Evolutionary conservation across 2,797 vertebrate genomes (phyloP).

Genomic region (Aldrovandia affinis): DNA sequence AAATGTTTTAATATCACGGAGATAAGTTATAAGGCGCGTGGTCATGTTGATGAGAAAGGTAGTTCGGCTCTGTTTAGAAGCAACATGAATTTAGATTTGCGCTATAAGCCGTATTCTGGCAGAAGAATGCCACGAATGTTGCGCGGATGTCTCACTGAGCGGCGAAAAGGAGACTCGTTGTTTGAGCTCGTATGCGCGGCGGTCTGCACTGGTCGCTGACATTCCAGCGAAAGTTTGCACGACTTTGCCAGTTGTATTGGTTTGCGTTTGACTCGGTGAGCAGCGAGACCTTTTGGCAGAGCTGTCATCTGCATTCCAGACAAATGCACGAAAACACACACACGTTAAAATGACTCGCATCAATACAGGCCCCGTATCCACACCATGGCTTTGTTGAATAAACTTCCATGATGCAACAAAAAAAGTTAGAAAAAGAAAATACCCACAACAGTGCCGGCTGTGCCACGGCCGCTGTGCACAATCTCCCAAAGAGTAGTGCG

Average conservation of each 20-base stretch:
- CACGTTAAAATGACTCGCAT: background rate
- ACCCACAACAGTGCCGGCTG: background rate
- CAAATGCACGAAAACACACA: background rate
- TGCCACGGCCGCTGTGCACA: background rate
- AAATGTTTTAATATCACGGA: background rate
- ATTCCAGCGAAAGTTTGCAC: background rate
- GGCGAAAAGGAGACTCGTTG: background rate
- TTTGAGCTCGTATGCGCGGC: no score
- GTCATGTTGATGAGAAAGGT: no score
- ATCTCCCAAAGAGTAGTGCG: slow-evolving; percentile 49
- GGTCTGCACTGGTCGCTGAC: background rate
- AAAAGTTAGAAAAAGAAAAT: background rate
- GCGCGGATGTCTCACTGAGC: background rate
- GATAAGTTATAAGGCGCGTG: no score
- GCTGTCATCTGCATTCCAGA: background rate
- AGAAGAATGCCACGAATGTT: background rate
- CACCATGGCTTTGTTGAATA: background rate
- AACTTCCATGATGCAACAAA: background rate
- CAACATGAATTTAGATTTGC: no score
- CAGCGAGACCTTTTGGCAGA: background rate
- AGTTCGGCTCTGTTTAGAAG: no score
- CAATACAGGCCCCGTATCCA: background rate
- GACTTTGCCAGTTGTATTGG: background rate
- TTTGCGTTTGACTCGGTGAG: background rate
- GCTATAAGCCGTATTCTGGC: no score